Percentiles rank a stretch among this genome's conserved stretches.
Evolutionary conservation across 1,140 invertebrate species (phyloP).

Genomic region (Lepidurus arcticus): DNA sequence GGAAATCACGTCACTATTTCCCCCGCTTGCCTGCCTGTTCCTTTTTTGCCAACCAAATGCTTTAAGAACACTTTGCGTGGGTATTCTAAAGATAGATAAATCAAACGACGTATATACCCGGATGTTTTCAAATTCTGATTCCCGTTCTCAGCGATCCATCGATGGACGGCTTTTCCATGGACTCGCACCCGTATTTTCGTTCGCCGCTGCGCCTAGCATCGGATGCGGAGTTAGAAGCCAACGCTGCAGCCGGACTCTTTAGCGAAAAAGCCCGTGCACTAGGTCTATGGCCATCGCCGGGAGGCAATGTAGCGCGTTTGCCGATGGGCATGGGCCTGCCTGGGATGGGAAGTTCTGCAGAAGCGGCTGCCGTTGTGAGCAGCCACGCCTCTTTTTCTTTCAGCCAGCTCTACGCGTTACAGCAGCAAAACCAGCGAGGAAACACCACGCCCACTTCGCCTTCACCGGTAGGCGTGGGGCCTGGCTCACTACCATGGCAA

Average conservation of each 20-base stretch:
- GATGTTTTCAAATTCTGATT: background rate
- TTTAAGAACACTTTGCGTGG: too few species aligned
- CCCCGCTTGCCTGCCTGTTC: too few species aligned
- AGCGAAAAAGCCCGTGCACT: background rate
- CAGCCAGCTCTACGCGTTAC: background rate
- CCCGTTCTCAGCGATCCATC: background rate
- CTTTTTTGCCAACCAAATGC: too few species aligned
- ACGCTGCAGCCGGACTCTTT: background rate
- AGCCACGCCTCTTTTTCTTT: background rate
- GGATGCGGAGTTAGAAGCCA: background rate
- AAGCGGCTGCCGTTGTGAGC: background rate
- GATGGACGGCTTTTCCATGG: background rate
- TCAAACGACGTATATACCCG: too few species aligned
- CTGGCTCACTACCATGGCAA: background rate
- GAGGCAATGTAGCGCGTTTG: background rate
- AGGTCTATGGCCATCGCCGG: background rate
- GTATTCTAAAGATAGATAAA: too few species aligned
- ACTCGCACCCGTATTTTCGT: background rate
- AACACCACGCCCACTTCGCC: background rate
- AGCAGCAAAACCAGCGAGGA: slow-evolving; percentile 4
- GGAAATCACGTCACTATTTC: too few species aligned
- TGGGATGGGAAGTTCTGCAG: background rate
- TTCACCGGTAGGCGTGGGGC: background rate
- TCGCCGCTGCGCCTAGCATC: background rate
- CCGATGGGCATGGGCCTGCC: background rate